Percentiles rank a stretch among this genome's conserved stretches.
Evolutionary conservation across 2,888 invertebrate genomes (phyloP).

Genomic region (Melinaea menophilus): DNA sequence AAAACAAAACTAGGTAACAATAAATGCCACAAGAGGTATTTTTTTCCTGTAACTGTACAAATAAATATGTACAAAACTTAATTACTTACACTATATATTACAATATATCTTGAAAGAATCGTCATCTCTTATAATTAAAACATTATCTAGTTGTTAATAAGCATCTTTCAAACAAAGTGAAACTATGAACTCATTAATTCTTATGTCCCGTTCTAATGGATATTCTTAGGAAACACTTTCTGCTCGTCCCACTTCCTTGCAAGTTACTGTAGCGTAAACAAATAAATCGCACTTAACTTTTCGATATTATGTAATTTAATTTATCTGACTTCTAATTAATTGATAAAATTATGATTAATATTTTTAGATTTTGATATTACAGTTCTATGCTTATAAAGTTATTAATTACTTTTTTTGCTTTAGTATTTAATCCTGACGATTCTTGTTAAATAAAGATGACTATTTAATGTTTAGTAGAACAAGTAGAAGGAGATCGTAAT

Average conservation of each 20-base stretch:
- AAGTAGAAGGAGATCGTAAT: slow-evolving; percentile 1
- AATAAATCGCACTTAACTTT: slow-evolving; percentile 1
- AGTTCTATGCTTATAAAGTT: too few relatives aligned
- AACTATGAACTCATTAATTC: slow-evolving; percentile 42
- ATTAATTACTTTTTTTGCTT: neutral
- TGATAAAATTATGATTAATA: slow-evolving; percentile 2
- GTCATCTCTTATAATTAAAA: neutral
- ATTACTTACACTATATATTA: too few relatives aligned
- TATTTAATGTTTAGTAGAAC: neutral
- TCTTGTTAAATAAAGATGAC: neutral
- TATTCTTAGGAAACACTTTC: slow-evolving; percentile 42
- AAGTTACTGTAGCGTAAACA: too few relatives aligned
- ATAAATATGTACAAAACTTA: too few relatives aligned
- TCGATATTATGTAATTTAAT: slow-evolving; percentile 23
- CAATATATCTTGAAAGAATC: too few relatives aligned
- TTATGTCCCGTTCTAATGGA: slow-evolving; percentile 51
- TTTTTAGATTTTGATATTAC: too few relatives aligned
- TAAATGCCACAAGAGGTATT: too few relatives aligned
- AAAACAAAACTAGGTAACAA: too few relatives aligned
- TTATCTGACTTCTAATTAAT: slow-evolving; percentile 9
- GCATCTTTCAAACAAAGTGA: slow-evolving; percentile 17
- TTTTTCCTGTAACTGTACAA: too few relatives aligned
- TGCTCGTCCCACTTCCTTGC: slow-evolving; percentile 44
- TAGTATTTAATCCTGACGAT: neutral
- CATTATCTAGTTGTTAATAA: neutral